Percentiles rank a stretch among this genome's conserved stretches.
These are phyloP conservation scores for Anolis sagrei DNA, from an alignment of 2,113 vertebrate genomes.

Conservation along the genomic window DNA sequence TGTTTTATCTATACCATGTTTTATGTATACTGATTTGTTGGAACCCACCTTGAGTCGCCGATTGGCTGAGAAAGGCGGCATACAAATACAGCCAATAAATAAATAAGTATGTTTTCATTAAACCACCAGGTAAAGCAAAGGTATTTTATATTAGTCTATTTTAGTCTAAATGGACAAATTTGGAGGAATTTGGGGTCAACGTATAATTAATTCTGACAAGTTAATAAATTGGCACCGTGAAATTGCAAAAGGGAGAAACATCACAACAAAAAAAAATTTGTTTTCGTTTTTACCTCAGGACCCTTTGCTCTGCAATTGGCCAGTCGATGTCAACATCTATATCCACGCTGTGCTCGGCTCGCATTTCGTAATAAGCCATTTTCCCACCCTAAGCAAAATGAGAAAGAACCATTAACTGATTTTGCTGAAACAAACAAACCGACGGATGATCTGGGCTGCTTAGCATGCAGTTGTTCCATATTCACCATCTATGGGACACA, in stretches of 20 bases:
- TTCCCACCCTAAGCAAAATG: constrained; percentile 83
- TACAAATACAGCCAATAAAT: too few species aligned
- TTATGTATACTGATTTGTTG: too few species aligned
- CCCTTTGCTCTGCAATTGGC: constrained; percentile 96
- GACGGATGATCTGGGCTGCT: neutral
- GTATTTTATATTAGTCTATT: too few species aligned
- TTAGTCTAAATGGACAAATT: too few species aligned
- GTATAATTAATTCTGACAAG: neutral
- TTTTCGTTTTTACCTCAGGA: constrained; percentile 82
- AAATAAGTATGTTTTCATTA: too few species aligned
- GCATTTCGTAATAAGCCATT: constrained; percentile 92
- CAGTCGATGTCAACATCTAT: constrained; percentile 97
- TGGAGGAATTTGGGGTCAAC: too few species aligned
- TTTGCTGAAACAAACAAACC: neutral
- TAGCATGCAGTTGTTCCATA: too few species aligned
- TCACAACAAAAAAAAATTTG: neutral
- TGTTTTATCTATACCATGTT: too few species aligned
- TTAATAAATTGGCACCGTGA: neutral
- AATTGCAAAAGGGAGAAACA: neutral
- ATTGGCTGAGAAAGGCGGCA: too few species aligned
- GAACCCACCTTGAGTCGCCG: too few species aligned
- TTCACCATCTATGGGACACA: too few species aligned
- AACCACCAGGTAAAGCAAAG: too few species aligned
- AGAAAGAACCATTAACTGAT: neutral
- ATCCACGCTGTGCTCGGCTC: constrained; percentile 91